A percentile compares a stretch with the other conserved stretches of the same genome.
These are phyloP conservation scores for Iselma pallidipennis DNA, from an alignment of 2,888 invertebrate genomes.

Conservation along the genomic window DNA sequence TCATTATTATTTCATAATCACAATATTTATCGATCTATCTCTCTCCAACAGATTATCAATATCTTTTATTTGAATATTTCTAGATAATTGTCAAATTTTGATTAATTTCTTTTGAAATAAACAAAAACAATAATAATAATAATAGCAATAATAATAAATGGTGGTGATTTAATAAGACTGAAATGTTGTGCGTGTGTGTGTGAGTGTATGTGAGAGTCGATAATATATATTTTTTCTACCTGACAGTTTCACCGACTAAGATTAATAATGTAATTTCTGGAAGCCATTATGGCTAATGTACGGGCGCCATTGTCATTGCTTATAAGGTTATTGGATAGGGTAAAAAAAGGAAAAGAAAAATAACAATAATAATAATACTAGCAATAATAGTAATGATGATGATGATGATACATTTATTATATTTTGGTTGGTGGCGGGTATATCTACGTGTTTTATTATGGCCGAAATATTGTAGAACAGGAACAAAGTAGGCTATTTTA, in stretches of 20 bases:
- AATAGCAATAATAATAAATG: no score
- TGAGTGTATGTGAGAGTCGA: slow-evolving; percentile 33
- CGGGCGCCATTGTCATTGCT: slow-evolving; percentile 48
- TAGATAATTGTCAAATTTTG: no score
- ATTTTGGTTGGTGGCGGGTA: background rate
- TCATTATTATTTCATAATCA: background rate
- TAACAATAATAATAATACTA: background rate
- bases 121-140: slow-evolving; percentile 26
- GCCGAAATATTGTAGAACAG: background rate
- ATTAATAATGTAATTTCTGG: slow-evolving; percentile 54
- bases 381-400: background rate
- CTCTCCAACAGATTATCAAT: background rate
- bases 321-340: slow-evolving; percentile 14
- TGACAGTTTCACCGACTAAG: slow-evolving; percentile 51
- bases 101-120: slow-evolving; percentile 7
- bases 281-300: slow-evolving; percentile 49
- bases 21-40: background rate
- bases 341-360: slow-evolving; percentile 8
- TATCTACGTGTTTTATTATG: background rate
- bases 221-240: slow-evolving; percentile 45
- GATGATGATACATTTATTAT: background rate
- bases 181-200: slow-evolving; percentile 34
- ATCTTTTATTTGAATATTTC: no score
- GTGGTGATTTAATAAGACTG: slow-evolving; percentile 50
- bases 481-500: no score